Conservation (phyloP, 2,888 invertebrate genomes). For the Hylaea fasciaria region DNA sequence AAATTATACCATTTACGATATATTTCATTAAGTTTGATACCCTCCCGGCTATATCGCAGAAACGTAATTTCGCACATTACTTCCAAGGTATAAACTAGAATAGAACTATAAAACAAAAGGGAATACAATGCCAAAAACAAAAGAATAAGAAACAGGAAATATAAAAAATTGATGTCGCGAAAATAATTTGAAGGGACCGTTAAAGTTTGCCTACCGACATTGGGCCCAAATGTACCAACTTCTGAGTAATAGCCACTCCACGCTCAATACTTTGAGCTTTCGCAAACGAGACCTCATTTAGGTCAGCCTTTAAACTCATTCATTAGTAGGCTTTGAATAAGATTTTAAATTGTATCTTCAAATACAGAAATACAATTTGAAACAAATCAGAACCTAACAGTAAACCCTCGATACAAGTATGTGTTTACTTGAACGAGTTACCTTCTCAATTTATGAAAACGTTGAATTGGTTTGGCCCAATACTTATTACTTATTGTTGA, state of each 20-base stretch:
- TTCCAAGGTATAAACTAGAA: constrained; percentile 35
- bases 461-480: constrained; percentile 34
- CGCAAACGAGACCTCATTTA: constrained; percentile 48
- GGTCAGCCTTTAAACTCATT: constrained; percentile 17
- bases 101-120: constrained; percentile 38
- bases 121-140: constrained; percentile 46
- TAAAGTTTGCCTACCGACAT: constrained; percentile 46
- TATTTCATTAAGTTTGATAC: constrained; percentile 13
- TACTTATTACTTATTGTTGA: constrained; percentile 28
- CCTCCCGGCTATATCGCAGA: constrained; percentile 12
- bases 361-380: constrained; percentile 27
- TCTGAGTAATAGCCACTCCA: constrained; percentile 52
- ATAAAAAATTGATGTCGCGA: constrained; percentile 59
- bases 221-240: constrained; percentile 44
- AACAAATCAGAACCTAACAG: constrained; percentile 38
- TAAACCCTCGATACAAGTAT: constrained; percentile 28
- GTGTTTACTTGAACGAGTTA: constrained; percentile 36
- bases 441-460: constrained; percentile 41
- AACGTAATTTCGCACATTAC: constrained; percentile 28
- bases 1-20: constrained; percentile 14
- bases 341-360: constrained; percentile 8
- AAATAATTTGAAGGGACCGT: constrained; percentile 58
- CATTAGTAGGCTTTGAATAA: constrained; percentile 9
- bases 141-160: constrained; percentile 51
- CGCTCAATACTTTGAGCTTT: constrained; percentile 38